Conservation (phyloP, 2,113 vertebrate species). For the Phalacrocorax brasilianus region DNA sequence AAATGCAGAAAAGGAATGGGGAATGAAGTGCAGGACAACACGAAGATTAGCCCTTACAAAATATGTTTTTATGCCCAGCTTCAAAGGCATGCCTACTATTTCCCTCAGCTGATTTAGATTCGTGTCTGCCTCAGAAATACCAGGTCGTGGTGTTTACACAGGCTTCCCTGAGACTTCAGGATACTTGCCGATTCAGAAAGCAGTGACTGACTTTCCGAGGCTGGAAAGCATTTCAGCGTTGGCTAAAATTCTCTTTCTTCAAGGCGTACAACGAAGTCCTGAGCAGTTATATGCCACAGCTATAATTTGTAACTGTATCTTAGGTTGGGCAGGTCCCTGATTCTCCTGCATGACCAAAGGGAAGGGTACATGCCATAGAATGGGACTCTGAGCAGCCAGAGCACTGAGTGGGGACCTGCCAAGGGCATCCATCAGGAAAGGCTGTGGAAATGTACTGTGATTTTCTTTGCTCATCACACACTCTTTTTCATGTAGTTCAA, state of each 20-base stretch:
- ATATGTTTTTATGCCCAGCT: neutral
- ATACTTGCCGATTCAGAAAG: neutral
- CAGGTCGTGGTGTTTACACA: neutral
- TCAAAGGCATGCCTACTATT: neutral
- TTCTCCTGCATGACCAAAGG: neutral
- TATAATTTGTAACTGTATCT: neutral
- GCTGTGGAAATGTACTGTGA: neutral
- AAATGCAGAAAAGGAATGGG: neutral
- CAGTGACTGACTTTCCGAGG: neutral
- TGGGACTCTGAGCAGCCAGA: neutral
- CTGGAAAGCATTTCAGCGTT: neutral
- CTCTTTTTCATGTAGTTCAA: neutral
- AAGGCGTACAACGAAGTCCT: neutral
- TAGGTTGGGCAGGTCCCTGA: neutral
- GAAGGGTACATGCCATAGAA: neutral
- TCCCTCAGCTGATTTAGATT: neutral
- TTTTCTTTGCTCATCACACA: neutral
- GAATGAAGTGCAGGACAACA: neutral
- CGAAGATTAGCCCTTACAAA: neutral
- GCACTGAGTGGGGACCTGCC: fast-evolving
- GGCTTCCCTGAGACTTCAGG: neutral
- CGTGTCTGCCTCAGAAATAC: fast-evolving
- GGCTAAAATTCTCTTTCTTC: neutral
- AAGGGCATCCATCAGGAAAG: neutral
- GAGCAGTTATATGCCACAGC: neutral